Percentiles rank a stretch among this genome's conserved stretches.
phyloP scores from a whole-genome alignment of 2,888 invertebrate genomes.

The Andrena camellia region DNA sequence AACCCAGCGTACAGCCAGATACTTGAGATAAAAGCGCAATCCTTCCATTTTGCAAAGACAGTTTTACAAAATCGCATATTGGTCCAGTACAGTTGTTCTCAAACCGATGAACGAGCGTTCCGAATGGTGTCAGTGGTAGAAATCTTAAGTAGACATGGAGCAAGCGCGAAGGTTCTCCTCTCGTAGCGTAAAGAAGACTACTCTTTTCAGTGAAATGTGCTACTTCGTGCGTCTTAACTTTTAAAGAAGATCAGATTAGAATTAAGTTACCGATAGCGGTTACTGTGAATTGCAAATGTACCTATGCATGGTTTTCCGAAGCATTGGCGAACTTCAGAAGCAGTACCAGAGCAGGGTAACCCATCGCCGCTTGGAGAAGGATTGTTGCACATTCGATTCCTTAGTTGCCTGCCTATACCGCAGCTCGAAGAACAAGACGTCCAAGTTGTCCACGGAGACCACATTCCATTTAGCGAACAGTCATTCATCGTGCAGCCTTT shows the following conservation, averaged over 20 bases:
- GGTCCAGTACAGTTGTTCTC: constrained; percentile 80
- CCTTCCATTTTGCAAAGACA: constrained; percentile 66
- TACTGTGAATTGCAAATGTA: constrained; percentile 37
- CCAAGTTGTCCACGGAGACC: constrained; percentile 88
- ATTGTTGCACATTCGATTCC: constrained; percentile 87
- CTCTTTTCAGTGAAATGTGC: constrained; percentile 86
- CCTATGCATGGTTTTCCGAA: constrained; percentile 85
- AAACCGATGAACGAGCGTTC: constrained; percentile 85
- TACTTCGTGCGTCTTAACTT: constrained; percentile 82
- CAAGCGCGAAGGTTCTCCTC: constrained; percentile 83
- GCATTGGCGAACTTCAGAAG: constrained; percentile 85
- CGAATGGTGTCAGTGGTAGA: constrained; percentile 85
- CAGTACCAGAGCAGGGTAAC: constrained; percentile 83
- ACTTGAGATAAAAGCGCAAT: constrained; percentile 62
- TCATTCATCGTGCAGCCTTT: constrained; percentile 83
- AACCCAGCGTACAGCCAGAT: constrained; percentile 56
- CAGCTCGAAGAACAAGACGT: constrained; percentile 87
- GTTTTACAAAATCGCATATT: constrained; percentile 77
- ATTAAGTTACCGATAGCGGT: neutral
- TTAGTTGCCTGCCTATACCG: constrained; percentile 86
- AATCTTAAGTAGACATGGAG: constrained; percentile 86
- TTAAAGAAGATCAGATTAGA: constrained; percentile 12
- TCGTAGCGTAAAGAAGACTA: constrained; percentile 83
- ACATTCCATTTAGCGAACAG: constrained; percentile 86
- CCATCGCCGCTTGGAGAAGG: constrained; percentile 87